These are phyloP conservation scores for Drosophila ezoana DNA, from an alignment of 2,888 invertebrate genomes.

Conservation along the genomic window DNA sequence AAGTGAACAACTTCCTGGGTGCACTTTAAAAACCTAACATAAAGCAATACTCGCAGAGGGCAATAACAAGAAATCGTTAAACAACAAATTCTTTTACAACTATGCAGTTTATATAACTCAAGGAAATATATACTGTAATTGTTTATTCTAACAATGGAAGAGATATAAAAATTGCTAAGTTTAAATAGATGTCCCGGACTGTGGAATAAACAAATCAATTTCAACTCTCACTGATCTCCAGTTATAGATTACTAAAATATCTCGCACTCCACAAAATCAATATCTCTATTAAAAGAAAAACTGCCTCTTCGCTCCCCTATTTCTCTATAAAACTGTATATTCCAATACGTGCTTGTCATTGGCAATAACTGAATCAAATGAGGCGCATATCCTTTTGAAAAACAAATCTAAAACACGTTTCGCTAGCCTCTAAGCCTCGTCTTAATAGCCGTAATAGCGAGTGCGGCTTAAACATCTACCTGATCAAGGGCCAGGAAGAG, in stretches of 20 bases:
- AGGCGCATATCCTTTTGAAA: constrained; percentile 53
- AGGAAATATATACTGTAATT: neutral
- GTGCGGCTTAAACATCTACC: constrained; percentile 38
- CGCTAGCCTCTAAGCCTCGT: constrained; percentile 11
- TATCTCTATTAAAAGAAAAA: constrained; percentile 11
- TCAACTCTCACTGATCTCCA: constrained; percentile 16
- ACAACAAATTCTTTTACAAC: neutral
- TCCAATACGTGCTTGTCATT: constrained; percentile 47
- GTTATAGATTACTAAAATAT: constrained; percentile 34
- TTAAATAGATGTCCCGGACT: no score
- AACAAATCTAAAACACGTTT: constrained; percentile 47
- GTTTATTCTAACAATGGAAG: neutral
- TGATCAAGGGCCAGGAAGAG: constrained; percentile 17
- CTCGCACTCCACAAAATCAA: constrained; percentile 5
- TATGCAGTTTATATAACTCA: no score
- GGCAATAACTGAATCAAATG: constrained; percentile 45
- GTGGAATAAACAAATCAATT: constrained; percentile 3
- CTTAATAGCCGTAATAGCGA: constrained; percentile 20
- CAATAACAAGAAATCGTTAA: neutral
- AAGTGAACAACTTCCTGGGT: constrained; percentile 47
- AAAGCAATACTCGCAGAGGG: neutral
- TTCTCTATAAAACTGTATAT: constrained; percentile 23
- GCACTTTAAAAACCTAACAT: neutral
- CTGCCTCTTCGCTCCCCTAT: no score
- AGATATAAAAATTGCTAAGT: neutral